These are phyloP conservation scores for Cavia porcellus DNA, from an alignment of 2,113 vertebrate species.

Conservation along the genomic window DNA sequence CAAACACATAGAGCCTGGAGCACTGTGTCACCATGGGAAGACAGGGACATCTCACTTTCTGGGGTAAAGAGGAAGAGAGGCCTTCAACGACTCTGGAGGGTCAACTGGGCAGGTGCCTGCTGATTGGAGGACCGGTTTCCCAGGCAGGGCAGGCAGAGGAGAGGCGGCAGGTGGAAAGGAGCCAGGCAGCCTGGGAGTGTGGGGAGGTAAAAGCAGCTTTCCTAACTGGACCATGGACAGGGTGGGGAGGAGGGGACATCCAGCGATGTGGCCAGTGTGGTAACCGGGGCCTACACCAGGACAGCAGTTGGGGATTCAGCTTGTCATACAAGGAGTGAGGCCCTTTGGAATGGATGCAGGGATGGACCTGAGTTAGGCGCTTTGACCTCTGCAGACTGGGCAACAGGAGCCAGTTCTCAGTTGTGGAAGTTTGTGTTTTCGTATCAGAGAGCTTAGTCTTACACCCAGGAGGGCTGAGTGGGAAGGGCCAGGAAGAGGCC, in stretches of 20 bases:
- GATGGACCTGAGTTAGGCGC: no score
- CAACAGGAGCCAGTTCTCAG: not conserved
- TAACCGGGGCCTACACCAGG: not conserved
- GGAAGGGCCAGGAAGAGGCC: not conserved
- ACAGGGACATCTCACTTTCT: fast-evolving
- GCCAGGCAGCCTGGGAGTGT: fast-evolving
- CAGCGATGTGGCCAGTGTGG: not conserved
- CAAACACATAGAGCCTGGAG: not conserved
- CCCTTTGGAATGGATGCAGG: not conserved
- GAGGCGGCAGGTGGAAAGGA: not conserved
- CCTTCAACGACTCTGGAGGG: not conserved
- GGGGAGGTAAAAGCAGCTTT: not conserved
- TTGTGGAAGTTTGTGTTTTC: not conserved
- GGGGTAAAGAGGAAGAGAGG: not conserved
- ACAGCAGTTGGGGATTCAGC: not conserved
- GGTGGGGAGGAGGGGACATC: fast-evolving
- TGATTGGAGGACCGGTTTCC: no score
- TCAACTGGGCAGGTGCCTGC: no score
- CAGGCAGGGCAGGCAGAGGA: not conserved
- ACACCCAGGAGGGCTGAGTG: not conserved
- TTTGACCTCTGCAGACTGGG: no score
- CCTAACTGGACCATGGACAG: fast-evolving
- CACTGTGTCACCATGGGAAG: not conserved
- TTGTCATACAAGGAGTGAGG: not conserved
- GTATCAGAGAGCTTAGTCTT: not conserved